Evolutionary conservation across 2,797 vertebrate genomes (phyloP).

Genomic region (Semotilus atromaculatus): DNA sequence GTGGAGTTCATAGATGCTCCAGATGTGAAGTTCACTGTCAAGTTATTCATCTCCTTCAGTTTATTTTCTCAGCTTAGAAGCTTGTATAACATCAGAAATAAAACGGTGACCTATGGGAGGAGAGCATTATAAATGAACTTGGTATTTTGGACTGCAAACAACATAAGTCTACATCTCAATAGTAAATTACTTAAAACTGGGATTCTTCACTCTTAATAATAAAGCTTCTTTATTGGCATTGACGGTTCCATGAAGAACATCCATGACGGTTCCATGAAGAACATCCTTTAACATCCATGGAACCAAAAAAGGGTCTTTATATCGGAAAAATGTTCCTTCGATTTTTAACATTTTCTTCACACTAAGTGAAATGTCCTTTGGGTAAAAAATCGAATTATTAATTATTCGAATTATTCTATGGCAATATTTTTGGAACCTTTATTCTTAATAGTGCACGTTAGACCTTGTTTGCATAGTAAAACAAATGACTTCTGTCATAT

Average conservation of each 20-base stretch:
- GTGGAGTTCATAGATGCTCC: not conserved
- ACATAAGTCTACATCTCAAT: not conserved
- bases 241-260: not conserved
- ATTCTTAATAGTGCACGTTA: not conserved
- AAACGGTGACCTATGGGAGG: not conserved
- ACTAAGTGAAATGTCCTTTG: not conserved
- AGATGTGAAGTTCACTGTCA: slow-evolving; percentile 11
- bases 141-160: not conserved
- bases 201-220: not conserved
- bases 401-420: not conserved
- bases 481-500: not conserved
- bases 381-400: not conserved
- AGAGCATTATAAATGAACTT: not conserved
- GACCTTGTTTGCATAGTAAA: not conserved
- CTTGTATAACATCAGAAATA: no score
- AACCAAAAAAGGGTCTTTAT: not conserved
- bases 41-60: not conserved
- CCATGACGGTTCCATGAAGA: not conserved
- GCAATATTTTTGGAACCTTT: not conserved
- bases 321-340: not conserved
- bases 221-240: not conserved
- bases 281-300: not conserved
- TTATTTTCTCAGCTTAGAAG: not conserved
- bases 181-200: not conserved
- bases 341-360: not conserved